Conservation (phyloP, 2,888 invertebrate genomes). For the Pogonocherus hispidulus region DNA sequence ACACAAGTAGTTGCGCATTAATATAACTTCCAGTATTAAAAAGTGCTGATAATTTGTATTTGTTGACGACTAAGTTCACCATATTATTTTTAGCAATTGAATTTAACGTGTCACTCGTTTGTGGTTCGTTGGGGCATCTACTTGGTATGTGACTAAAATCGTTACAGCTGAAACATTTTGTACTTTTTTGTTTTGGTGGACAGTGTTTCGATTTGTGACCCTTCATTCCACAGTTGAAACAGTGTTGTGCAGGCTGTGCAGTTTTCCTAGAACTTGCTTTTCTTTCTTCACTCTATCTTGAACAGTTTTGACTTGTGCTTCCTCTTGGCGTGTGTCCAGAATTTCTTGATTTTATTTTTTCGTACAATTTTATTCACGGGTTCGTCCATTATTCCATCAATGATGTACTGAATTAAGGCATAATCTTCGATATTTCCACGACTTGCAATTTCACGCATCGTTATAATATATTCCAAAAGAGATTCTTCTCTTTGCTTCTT, state of each 20-base stretch:
- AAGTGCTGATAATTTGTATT: constrained; percentile 27
- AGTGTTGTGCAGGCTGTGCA: not conserved
- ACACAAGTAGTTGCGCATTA: constrained; percentile 20
- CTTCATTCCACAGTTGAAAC: constrained; percentile 35
- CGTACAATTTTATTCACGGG: constrained; percentile 43
- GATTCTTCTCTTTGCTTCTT: constrained; percentile 58
- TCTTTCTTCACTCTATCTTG: constrained; percentile 3
- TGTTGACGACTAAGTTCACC: constrained; percentile 29
- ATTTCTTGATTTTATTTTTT: too few relatives aligned
- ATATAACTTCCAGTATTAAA: constrained; percentile 47
- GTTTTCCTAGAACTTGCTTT: not conserved
- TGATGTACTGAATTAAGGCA: too few relatives aligned
- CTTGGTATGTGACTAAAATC: constrained; percentile 42
- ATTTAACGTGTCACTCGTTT: constrained; percentile 4
- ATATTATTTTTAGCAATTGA: constrained; percentile 32
- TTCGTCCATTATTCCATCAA: constrained; percentile 45
- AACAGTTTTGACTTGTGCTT: constrained; percentile 26
- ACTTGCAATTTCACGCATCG: constrained; percentile 61
- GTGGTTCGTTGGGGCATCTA: constrained; percentile 31
- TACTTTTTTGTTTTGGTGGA: constrained; percentile 38
- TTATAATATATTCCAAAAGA: constrained; percentile 59
- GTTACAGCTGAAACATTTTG: constrained; percentile 46
- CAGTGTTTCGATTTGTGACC: constrained; percentile 38
- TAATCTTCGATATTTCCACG: constrained; percentile 40
- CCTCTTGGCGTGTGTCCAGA: too few relatives aligned